Conservation (phyloP, 2,113 vertebrate species). For the Psettodes erumei region DNA sequence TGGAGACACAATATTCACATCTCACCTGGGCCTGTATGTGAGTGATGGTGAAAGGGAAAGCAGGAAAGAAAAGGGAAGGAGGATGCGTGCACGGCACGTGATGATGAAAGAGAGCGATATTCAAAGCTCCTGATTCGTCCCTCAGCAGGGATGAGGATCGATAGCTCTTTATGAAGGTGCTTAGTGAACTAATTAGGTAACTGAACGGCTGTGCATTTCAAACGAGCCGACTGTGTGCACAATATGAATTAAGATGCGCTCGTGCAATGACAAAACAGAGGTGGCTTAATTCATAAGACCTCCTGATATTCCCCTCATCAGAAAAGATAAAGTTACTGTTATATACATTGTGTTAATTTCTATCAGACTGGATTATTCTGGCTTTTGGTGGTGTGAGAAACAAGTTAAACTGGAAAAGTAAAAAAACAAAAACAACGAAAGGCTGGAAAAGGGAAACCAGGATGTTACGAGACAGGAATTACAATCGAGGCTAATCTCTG, state of each 20-base stretch:
- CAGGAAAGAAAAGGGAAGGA: too few species aligned
- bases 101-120: constrained; percentile 46
- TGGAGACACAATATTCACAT: constrained; percentile 66
- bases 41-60: not conserved
- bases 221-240: constrained; percentile 55
- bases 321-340: constrained; percentile 50
- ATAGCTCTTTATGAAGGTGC: constrained; percentile 74
- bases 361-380: constrained; percentile 69
- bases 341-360: constrained; percentile 56
- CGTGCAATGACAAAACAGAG: constrained; percentile 39
- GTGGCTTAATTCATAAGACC: constrained; percentile 45
- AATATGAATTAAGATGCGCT: constrained; percentile 51
- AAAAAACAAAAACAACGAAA: constrained; percentile 67
- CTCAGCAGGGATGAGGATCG: constrained; percentile 65
- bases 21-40: constrained; percentile 11
- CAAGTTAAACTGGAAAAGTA: constrained; percentile 71
- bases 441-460: constrained; percentile 56
- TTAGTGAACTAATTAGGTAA: constrained; percentile 72
- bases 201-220: constrained; percentile 58
- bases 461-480: constrained; percentile 66
- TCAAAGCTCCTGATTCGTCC: constrained; percentile 52
- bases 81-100: too few species aligned
- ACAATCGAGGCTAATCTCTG: constrained; percentile 63
- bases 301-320: constrained; percentile 34
- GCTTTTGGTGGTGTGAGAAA: constrained; percentile 64